Base-by-base conservation (phyloP, 2,797 vertebrate species). In the Platyrinchus mystaceus region DNA sequence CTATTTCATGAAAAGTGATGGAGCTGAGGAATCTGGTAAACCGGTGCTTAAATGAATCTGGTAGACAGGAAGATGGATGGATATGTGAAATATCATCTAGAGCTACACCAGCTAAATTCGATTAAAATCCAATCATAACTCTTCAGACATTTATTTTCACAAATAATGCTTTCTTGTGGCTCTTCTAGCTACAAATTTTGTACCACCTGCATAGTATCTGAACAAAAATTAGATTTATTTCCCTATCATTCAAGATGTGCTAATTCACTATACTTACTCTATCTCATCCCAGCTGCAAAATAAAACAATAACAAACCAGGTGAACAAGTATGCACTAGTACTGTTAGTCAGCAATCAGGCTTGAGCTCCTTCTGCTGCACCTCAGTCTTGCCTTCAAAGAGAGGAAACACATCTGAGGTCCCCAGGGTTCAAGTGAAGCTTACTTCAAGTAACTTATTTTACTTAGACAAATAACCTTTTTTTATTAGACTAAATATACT, bases 191-290 rank as follows among this genome's bases (percentile, higher is more conserved):
- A 68, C 24, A 82, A 16, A 41, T 53, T 79, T 73, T 77, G 10
- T 14, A 68, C 30, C 16, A 43, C 34, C 4, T 28, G 7, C 20
- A 16, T 50, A 47, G 2, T 2, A 36, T 52, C 39, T 32, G 26
- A 89, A 83, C 52, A 80, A 85, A 90, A 87, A 14, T 24, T 34
- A 47, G 15, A 28, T 59, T 46, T 79, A 76, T 46, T 17, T 30
- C 21, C 41, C 49, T 49, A 9, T 46, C 22, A 70, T 32, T 18
- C 0, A 0, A 68, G 52, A n/a, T 9, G 5, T 80, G 17, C 9
- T 60, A 78, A 60, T 36, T 86, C 37, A 49, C 23, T 67, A 17
- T n/a, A 12, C 5, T 63, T 74, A 13, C 21, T 64, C 27, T 43
- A 16, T 37, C 30, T 56, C 23, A 41, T 41, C 36, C 15, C 22